Conservation (phyloP, 2,888 invertebrate species). For the Stenodema calcarata region DNA sequence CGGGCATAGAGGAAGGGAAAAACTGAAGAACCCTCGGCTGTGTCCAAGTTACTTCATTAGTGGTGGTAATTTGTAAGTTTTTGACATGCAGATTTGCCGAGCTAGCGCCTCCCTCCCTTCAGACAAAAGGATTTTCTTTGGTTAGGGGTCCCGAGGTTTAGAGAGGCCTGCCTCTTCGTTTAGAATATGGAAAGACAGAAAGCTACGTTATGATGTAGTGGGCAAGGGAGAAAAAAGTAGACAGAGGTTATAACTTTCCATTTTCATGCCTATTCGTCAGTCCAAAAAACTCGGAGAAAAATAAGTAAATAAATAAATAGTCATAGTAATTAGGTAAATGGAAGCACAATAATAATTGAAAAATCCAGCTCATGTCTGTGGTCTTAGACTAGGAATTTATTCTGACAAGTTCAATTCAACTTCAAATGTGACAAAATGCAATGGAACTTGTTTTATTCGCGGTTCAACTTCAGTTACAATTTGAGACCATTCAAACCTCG, state of each 20-base stretch:
- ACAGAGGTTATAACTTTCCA: neutral
- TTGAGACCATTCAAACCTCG: too few relatives aligned
- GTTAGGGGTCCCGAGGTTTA: neutral
- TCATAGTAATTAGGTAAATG: too few relatives aligned
- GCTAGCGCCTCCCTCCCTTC: neutral
- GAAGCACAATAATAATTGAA: too few relatives aligned
- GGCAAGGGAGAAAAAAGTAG: neutral
- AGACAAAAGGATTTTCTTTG: neutral
- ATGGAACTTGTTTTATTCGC: too few relatives aligned
- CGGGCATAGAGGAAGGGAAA: neutral
- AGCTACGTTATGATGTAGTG: neutral
- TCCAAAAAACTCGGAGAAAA: too few relatives aligned
- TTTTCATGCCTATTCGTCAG: neutral
- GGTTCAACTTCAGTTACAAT: too few relatives aligned
- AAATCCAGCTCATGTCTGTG: too few relatives aligned
- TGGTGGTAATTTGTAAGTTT: conserved; percentile 10
- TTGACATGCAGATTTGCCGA: conserved; percentile 13
- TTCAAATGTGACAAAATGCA: too few relatives aligned
- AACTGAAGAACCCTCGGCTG: neutral
- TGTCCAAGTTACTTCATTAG: neutral
- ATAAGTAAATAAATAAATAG: too few relatives aligned
- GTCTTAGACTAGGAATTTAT: too few relatives aligned
- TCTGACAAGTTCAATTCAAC: too few relatives aligned
- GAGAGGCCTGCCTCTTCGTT: neutral
- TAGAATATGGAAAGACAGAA: neutral